Evolutionary conservation across 2,888 invertebrate genomes (phyloP), one percentile per base, ranked within the genome.

Genomic region (Agrotis clavis): DNA sequence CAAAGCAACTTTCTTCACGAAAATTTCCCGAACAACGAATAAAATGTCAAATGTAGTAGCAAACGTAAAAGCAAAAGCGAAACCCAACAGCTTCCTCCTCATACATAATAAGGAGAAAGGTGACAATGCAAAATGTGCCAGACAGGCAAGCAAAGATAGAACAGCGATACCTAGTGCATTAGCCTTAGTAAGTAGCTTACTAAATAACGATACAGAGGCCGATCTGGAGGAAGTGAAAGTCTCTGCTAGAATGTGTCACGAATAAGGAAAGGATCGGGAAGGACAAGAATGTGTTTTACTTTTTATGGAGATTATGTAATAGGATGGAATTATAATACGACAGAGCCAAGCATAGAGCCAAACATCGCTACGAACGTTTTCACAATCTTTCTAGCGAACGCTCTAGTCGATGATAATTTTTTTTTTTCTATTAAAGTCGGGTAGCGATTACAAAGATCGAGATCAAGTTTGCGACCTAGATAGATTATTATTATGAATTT

Each of bases 211-310:
- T 87, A 30, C 79, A 81, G 77, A 74, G 68, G 62, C 59, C 68
- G 85, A 87, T 74, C 71, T 71, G 65, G 48, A 81, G 87, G 84
- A 87, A 87, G 86, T 86, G 88, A 87, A 87, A 87, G 88, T 78
- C 18, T 61, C 21, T 45, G 21, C 21, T 48, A 56, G 71, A 71
- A 80, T 72, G 56, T 85, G 78, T 86, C 81, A 84, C 83, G 78
- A 81, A 79, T 64, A 25, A 73, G 80, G 75, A 83, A 80, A 73
- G 72, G 53, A 60, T 30, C 25, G 50, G 53, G 19, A 60, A 62
- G 19, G 51, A 25, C 50, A 21, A 56, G 50, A 59, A 68, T 69
- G n/a, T 67, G 54, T 70, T 53, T 54, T 48, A 45, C 13, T 60
- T 81, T 76, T 71, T 65, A 65, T 57, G 50, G 35, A 48, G 19